Evolutionary conservation across 2,797 vertebrate genomes (phyloP).

Genomic region (Tiaroga cobitis): DNA sequence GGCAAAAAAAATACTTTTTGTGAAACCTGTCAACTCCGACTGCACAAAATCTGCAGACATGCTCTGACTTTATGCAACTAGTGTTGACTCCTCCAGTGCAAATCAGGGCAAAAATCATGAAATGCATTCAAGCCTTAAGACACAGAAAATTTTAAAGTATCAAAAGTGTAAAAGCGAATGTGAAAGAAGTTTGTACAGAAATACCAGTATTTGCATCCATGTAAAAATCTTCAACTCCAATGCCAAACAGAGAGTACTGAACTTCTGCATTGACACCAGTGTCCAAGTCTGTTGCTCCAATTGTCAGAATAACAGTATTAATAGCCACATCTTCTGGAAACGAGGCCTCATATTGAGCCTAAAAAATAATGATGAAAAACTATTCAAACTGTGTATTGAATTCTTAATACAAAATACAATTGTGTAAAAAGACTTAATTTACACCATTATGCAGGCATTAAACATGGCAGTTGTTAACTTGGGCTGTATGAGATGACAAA

Average conservation of each 20-base stretch:
- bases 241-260: slow-evolving; percentile 89
- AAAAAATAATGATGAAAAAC: slow-evolving; percentile 48
- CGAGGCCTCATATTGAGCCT: slow-evolving; percentile 86
- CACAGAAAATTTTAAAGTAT: neutral
- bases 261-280: slow-evolving; percentile 93
- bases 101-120: neutral
- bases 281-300: slow-evolving; percentile 91
- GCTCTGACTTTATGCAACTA: neutral
- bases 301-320: slow-evolving; percentile 87
- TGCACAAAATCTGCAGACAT: neutral
- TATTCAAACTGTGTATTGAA: neutral
- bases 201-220: slow-evolving; percentile 92
- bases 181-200: neutral
- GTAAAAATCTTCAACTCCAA: slow-evolving; percentile 93
- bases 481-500: slow-evolving; percentile 24
- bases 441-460: slow-evolving; percentile 13
- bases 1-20: neutral
- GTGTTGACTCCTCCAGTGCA: neutral
- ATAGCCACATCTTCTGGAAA: slow-evolving; percentile 88
- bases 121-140: neutral
- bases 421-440: neutral
- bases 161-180: neutral
- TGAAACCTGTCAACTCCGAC: neutral
- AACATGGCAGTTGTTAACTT: slow-evolving; percentile 24
- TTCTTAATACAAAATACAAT: neutral